Evolutionary conservation across 2,113 vertebrate genomes (phyloP).

Genomic region (Centropristis striata): DNA sequence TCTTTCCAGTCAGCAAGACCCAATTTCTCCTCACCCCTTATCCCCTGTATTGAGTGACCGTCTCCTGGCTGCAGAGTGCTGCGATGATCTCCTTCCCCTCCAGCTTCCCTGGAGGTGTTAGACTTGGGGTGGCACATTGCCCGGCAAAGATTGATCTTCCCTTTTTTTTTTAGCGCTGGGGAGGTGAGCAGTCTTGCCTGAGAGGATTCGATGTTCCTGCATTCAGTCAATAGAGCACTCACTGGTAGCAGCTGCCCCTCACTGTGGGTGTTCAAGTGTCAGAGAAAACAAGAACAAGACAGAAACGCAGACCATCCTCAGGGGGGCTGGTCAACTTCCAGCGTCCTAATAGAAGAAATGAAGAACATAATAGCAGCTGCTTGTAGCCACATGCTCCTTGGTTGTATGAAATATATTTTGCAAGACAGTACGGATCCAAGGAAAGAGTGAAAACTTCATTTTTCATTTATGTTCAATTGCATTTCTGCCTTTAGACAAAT

Average conservation of each 20-base stretch:
- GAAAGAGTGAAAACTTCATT: no score
- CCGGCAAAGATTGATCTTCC: constrained; percentile 26
- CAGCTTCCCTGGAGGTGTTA: constrained; percentile 16
- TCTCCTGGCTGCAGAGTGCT: constrained; percentile 31
- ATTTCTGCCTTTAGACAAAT: no score
- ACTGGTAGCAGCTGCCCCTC: neutral
- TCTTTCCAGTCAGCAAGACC: constrained; percentile 26
- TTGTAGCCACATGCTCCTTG: neutral
- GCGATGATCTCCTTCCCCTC: constrained; percentile 16
- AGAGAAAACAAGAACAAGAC: no score
- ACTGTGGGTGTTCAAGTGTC: constrained; percentile 10
- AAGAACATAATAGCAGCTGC: neutral
- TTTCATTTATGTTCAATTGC: no score
- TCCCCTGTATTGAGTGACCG: constrained; percentile 34
- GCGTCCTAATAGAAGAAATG: neutral
- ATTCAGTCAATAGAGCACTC: constrained; percentile 27
- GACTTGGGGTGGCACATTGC: constrained; percentile 32
- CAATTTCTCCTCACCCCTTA: constrained; percentile 29
- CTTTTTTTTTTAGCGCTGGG: neutral
- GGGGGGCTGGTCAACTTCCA: neutral
- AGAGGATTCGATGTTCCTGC: constrained; percentile 42
- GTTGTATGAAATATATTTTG: no score
- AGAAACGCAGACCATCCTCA: neutral
- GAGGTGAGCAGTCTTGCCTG: neutral
- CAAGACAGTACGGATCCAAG: no score